Evolutionary conservation across 2,888 invertebrate genomes (phyloP), one percentile per base, ranked within the genome.

Genomic region (Helleia helle): DNA sequence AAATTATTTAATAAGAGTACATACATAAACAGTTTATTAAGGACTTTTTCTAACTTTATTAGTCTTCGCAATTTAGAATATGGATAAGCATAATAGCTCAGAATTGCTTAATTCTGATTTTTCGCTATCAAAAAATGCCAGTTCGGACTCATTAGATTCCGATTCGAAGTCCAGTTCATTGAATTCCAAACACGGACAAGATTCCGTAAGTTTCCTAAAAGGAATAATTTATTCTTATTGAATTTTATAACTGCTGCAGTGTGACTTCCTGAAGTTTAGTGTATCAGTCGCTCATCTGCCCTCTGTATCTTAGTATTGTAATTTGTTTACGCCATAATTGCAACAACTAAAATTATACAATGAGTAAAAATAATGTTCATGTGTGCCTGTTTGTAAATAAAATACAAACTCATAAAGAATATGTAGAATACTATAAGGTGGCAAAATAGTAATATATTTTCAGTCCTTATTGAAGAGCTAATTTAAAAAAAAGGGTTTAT

Each of bases 131-230:
- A 92, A 93, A 80, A 91, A 92, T 76, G 90, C 92, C 38, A 92
- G 92, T 68, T 90, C 91, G 38, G 94, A 94, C 71, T 93, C 93
- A 4, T 83, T 93, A 59, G 91, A 92, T 68, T 92, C 93, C 0
- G 94, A 94, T 67, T 93, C 94, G 29, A 95, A 94, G 83, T 92
- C 94, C 46, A 93, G 92, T 75, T 93, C 93, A 52, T 87, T 93
- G 62, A 93, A 91, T 74, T 93, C 93, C 29, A 94, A 93, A 87
- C 90, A 91, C 71, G 92, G 91, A 55, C 92, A 91, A 68, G 93
- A 93, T 75, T 91, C 91, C 70, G 93, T 93, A 88, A 89, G 88
- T 84, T 77, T 70, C 81, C 73, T 66, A 70, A 69, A 71, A 65
- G 61, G 76, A 66, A 70, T 77, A 77, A 79, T 79, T 71, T 79